Evolutionary conservation across 2,888 invertebrate genomes (phyloP), one percentile per base, ranked within the genome.

Genomic region (Notodonta dromedarius): DNA sequence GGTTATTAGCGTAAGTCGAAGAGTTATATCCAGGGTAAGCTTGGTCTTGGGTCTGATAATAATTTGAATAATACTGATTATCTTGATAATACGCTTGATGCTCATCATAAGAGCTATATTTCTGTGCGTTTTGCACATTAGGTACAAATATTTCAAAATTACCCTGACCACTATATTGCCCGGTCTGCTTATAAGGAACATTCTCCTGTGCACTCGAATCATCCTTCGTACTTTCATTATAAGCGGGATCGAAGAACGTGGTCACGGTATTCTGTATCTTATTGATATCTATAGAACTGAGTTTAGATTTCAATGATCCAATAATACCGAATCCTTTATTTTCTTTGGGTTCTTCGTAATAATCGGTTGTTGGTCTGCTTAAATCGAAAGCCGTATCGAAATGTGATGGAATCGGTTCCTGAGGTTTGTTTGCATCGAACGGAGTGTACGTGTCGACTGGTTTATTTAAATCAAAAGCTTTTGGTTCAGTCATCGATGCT

Each of bases 231-330:
- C 67, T 65, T n/a, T 82, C 80, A 74, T 90, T 91, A 61, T 87
- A 93, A 59, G 81, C 83, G 0, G 94, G 93, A 77, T 94, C 94
- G 55, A 94, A 94, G 71, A 94, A 94, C 0, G 90, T 92, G 0
- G 93, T 92, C 4, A 94, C 92, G 5, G 82, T 90, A 73, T 83
- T 90, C 76, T 93, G 93, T 52, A 94, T 86, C 73, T 91, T 94
- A 78, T 91, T 91, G 12, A 94, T 91, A 77, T 92, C 92, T 56
- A 94, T 78, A 8, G 89, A 84, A 66, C 88, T 87, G 0, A 93
- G 80, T 69, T 93, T 93, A 44, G 93, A 92, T 79, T 93, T 93
- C n/a, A 93, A 78, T 9, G 93, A 92, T 32, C 93, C 93, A 58
- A 93, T 89, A 13, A 93, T 85, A 53, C 91, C 93, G 61, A 91